These are phyloP conservation scores for Mesembrinibis cayennensis DNA, from an alignment of 2,113 vertebrate species.

Conservation along the genomic window DNA sequence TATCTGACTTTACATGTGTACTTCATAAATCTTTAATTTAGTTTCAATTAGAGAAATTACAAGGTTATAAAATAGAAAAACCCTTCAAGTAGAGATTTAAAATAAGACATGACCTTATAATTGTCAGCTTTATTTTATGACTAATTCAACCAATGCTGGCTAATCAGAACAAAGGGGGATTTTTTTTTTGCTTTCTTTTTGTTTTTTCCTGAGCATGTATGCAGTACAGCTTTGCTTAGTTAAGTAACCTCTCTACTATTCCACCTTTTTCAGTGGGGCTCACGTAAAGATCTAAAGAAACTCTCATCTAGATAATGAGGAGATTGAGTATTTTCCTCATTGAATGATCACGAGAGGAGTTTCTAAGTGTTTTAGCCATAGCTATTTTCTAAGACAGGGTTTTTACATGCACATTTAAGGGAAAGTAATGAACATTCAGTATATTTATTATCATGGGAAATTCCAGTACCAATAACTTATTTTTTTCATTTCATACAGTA, in stretches of 20 bases:
- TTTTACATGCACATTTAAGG: not conserved
- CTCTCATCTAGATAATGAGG: not conserved
- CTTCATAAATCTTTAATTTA: not conserved
- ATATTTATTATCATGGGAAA: not conserved
- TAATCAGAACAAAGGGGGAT: not conserved
- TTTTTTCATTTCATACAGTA: not conserved
- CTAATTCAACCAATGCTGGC: conserved; percentile 40
- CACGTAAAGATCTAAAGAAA: not conserved
- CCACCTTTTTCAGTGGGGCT: not conserved
- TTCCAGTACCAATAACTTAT: not conserved
- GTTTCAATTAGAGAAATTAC: not conserved
- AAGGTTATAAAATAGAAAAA: not conserved
- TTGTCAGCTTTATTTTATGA: conserved; percentile 52
- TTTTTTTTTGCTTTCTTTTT: not conserved
- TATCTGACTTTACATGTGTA: not conserved
- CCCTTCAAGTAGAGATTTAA: not conserved
- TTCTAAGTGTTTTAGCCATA: not conserved
- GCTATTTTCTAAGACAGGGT: not conserved
- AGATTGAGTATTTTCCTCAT: not conserved
- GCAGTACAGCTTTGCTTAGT: not conserved
- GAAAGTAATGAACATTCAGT: not conserved
- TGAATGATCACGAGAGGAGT: not conserved
- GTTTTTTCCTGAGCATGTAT: not conserved
- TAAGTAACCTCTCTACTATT: conserved; percentile 2
- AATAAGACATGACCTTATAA: not conserved